These are phyloP conservation scores for Diploptera punctata DNA, from an alignment of 2,888 invertebrate genomes.

Conservation along the genomic window DNA sequence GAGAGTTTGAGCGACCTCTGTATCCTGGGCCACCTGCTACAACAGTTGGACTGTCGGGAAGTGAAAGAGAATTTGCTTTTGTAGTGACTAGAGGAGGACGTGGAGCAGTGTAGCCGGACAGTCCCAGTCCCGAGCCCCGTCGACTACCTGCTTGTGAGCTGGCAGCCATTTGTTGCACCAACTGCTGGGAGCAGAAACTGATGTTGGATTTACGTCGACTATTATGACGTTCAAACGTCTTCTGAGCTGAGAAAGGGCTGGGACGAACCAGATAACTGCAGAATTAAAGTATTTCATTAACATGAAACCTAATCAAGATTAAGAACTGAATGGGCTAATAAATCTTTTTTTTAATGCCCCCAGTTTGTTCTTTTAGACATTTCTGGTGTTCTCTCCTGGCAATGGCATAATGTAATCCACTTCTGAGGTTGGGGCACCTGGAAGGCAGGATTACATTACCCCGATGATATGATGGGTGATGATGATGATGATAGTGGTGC, in stretches of 20 bases:
- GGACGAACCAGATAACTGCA: conserved; percentile 89
- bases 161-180: conserved; percentile 67
- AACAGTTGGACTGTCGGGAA: conserved; percentile 88
- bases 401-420: no score
- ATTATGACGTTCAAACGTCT: conserved; percentile 92
- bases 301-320: no score
- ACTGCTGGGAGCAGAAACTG: conserved; percentile 84
- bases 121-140: conserved; percentile 72
- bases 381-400: no score
- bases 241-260: conserved; percentile 94
- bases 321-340: no score
- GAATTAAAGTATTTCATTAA: conserved; percentile 40
- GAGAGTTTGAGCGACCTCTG: conserved; percentile 83
- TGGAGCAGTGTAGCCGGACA: conserved; percentile 66
- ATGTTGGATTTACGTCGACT: conserved; percentile 90
- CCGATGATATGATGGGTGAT: no score
- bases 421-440: no score
- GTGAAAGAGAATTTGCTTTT: conserved; percentile 87
- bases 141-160: conserved; percentile 63
- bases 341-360: no score
- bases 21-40: conserved; percentile 63
- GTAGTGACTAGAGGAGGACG: conserved; percentile 80
- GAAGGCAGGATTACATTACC: no score
- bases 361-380: no score
- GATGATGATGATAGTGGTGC: no score